Evolutionary conservation across 37 sponge, comb jelly and placozoan genomes (phyloP), one percentile per base, ranked within the genome.

Genomic region (Spongilla lacustris): DNA sequence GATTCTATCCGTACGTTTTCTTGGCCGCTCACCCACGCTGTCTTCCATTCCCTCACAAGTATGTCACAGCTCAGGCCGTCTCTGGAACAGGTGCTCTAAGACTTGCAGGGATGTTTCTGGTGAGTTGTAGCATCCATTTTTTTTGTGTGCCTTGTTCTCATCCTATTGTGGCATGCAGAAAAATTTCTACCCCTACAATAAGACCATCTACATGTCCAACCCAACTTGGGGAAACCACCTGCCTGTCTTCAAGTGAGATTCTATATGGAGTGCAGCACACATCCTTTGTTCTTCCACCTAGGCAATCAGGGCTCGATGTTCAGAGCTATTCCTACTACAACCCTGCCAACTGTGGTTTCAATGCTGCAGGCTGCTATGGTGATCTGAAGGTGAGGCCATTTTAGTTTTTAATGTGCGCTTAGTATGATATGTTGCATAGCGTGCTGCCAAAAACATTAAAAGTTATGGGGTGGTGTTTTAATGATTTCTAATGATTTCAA

Each of bases 161-260:
- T 28, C 11, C 13, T 69, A 30, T 66, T 13, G 77, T 67, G 12
- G 5, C 50, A 21, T 36, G 2, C 68, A 92, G 92, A 35, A 73
- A 26, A 93, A 93, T 69, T 93, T 91, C 81, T 96, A 79, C 36
- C 96, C 96, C 48, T 32, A 84, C 24, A 49, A 71, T 17, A 97
- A 97, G 70, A 89, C 83, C 24, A 78, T 98, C 68, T 98, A 96
- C 74, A 75, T 96, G 23, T 90, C 99, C 0, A 69, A 94, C 23
- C 97, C 95, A 1, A 86, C 97, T 70, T 98, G 99, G 99, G 91
- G 94, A 25, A 98, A 98, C 74, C 99, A 98, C 86, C 66, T 77
- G 0, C 95, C 93, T 66, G 87, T 96, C 2, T 96, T 98, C 88
- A 94, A 67, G 94, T 96, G 84, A 23, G 74, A 31, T 19, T 23